phyloP scores from a whole-genome alignment of 1,140 invertebrate genomes.

The Zophobas atratus region DNA sequence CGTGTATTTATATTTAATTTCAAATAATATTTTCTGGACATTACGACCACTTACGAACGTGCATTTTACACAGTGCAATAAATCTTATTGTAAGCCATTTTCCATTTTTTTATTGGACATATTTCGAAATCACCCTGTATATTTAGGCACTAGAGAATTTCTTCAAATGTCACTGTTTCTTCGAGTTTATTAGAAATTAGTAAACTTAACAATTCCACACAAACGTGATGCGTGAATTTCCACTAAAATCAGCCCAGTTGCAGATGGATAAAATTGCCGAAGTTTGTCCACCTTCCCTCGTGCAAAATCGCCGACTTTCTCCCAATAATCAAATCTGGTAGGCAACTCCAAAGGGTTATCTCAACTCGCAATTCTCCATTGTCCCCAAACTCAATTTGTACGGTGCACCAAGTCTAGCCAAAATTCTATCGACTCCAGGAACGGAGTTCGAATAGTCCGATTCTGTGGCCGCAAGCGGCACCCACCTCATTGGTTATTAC shows the following conservation, averaged over 20 bases:
- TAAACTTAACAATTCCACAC: too few relatives aligned
- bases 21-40: too few relatives aligned
- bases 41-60: too few relatives aligned
- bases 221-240: too few relatives aligned
- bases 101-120: too few relatives aligned
- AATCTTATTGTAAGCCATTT: too few relatives aligned
- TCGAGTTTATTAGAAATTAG: too few relatives aligned
- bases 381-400: constrained; percentile 23
- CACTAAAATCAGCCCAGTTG: neutral
- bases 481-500: constrained; percentile 32
- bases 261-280: neutral
- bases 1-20: too few relatives aligned
- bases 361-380: neutral
- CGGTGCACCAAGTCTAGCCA: constrained; percentile 1
- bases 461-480: constrained; percentile 4
- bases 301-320: constrained; percentile 1
- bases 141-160: too few relatives aligned
- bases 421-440: constrained; percentile 6
- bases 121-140: too few relatives aligned
- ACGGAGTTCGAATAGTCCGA: neutral
- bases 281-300: neutral
- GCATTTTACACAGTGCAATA: too few relatives aligned
- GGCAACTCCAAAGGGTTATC: constrained; percentile 3
- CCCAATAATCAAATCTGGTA: neutral
- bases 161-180: too few relatives aligned